Base-by-base conservation (phyloP, 2,113 vertebrate species). In the Sander vitreus region DNA sequence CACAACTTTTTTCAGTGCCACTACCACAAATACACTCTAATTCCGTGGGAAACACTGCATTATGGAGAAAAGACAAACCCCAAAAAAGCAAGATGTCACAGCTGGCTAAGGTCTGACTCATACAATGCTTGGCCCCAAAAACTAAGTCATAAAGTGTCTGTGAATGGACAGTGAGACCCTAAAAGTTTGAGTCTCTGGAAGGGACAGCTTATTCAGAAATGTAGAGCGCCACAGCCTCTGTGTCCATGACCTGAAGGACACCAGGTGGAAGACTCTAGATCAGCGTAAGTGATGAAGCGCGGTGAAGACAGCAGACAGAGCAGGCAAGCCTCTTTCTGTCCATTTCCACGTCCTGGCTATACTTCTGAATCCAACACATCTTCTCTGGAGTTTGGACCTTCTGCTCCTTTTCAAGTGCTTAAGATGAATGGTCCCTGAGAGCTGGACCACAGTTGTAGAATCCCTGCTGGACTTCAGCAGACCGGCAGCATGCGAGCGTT, bases 401-500 rank as follows among this genome's bases (percentile, higher is more conserved):
- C 47, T 33, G 78, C 71, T 75, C 77, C 23, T 76, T 51, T 68
- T 47, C 16, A 88, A 90, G 90, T 89, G 91, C 86, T 51, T 86
- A 70, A 8, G 43, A 78, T 57, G 36, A 77, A 74, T 7, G 50
- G 78, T 85, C 85, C 77, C 48, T 11, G 8, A 85, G 51, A 64
- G 27, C 25, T 73, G 84, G 81, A 80, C 69, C 72, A 48, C 15
- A 69, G 36, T 54, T 75, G 51, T 36, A 5, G n/a, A 45, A 33
- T 54, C 47, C 4, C 50, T 27, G 57, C 59, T 36, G 12, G 3
- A 11, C 57, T 74, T 95, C 89, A 96, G 71, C 93, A 96, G 69
- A 96, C 95, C 0, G 93, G 94, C 76, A 95, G 81, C 95, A 96
- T 95, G 74, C 81, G 90, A 0, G 85, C 50, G 1, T 90, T 94